Conservation (phyloP, 2,797 vertebrate genomes). For the Pantherophis vulpinus region DNA sequence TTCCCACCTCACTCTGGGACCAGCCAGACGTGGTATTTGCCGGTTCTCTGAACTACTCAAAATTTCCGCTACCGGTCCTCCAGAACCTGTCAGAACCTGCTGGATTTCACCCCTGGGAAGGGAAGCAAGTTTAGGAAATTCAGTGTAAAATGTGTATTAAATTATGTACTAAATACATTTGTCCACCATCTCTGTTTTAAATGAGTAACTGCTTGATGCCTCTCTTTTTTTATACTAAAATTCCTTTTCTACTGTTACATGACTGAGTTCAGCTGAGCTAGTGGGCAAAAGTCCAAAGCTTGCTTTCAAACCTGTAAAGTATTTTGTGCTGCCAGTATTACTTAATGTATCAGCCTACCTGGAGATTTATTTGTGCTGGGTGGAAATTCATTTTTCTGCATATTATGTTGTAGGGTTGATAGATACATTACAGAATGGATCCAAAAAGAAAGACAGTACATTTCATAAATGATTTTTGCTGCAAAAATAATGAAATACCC, state of each 20-base stretch:
- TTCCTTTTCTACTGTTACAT: not conserved
- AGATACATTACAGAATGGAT: not conserved
- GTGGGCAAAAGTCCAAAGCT: not conserved
- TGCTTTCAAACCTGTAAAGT: not conserved
- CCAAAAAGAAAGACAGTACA: not conserved
- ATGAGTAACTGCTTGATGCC: not conserved
- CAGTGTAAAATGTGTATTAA: not conserved
- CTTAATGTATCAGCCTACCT: not conserved
- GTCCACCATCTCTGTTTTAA: not conserved
- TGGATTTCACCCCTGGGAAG: no score
- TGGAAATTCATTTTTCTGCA: constrained; percentile 17
- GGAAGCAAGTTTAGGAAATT: not conserved
- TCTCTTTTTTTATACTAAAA: not conserved
- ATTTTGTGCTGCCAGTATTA: not conserved
- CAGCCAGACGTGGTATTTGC: no score
- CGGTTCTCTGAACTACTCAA: no score
- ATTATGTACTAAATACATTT: not conserved
- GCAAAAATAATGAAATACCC: rapidly evolving
- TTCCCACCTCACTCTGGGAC: no score
- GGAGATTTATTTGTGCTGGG: not conserved
- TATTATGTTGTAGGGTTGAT: not conserved
- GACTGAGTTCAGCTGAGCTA: not conserved
- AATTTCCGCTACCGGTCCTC: no score
- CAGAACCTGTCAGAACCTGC: no score
- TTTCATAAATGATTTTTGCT: not conserved